Conservation (phyloP, 2,888 invertebrate genomes). For the Chymomyza procnemis region DNA sequence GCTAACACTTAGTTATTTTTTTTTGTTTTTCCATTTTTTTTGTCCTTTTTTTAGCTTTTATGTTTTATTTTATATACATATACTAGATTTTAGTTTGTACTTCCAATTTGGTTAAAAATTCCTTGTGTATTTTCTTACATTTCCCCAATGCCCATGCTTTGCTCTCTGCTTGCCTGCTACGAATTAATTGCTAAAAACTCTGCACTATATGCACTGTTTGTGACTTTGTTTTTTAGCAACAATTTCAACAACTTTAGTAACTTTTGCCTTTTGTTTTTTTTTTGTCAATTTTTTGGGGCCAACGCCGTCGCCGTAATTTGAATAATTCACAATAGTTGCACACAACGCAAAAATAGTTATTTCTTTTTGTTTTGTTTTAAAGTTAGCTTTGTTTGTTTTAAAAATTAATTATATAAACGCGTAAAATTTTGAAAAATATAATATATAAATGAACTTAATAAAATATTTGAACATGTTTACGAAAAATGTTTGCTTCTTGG, state of each 20-base stretch:
- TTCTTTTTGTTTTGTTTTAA: slow-evolving; percentile 43
- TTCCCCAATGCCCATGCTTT: slow-evolving; percentile 40
- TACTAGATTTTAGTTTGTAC: slow-evolving; percentile 73
- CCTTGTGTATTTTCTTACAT: slow-evolving; percentile 65
- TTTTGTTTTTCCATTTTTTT: slow-evolving; percentile 12
- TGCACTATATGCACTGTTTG: slow-evolving; percentile 7
- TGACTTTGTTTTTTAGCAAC: slow-evolving; percentile 18
- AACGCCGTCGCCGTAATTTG: slow-evolving; percentile 63
- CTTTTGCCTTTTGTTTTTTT: neutral
- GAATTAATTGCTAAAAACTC: slow-evolving; percentile 16
- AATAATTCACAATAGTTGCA: slow-evolving; percentile 75
- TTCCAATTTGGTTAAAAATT: slow-evolving; percentile 74
- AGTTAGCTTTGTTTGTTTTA: slow-evolving; percentile 29
- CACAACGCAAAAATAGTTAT: slow-evolving; percentile 51
- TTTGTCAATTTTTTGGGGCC: no score
- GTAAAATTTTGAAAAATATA: slow-evolving; percentile 32
- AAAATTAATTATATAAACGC: slow-evolving; percentile 19
- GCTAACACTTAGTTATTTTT: no score
- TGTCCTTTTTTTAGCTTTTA: slow-evolving; percentile 8
- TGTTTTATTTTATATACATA: slow-evolving; percentile 59
- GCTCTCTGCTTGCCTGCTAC: neutral
- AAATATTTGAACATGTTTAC: slow-evolving; percentile 59
- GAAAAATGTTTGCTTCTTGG: slow-evolving; percentile 58
- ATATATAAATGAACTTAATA: slow-evolving; percentile 48
- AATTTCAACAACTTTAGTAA: neutral